Conservation (phyloP, 2,888 invertebrate species). For the Mycalesis mineus region DNA sequence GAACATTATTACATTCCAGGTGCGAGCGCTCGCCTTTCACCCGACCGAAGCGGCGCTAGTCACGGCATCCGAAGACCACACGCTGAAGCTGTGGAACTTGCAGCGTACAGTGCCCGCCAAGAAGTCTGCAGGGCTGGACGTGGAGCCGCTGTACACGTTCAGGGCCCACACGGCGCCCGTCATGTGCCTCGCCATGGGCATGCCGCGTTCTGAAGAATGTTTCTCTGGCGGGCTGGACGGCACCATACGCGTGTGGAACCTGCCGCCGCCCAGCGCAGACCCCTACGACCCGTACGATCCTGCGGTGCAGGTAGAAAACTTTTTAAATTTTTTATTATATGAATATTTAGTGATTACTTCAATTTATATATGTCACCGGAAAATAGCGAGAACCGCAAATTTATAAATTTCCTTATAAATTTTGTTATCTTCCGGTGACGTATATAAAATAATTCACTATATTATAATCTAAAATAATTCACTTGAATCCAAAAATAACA, state of each 20-base stretch:
- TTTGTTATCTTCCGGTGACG: too few relatives aligned
- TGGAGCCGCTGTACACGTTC: constrained; percentile 99
- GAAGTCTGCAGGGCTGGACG: constrained; percentile 97
- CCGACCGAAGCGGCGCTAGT: constrained; percentile 97
- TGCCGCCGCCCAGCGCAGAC: constrained; percentile 96
- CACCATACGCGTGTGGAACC: constrained; percentile 96
- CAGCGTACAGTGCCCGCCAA: constrained; percentile 98
- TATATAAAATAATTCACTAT: too few relatives aligned
- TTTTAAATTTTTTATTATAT: too few relatives aligned
- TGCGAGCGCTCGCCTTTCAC: constrained; percentile 94
- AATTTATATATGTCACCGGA: too few relatives aligned
- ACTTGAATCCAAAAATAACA: too few relatives aligned
- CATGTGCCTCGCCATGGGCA: constrained; percentile 94
- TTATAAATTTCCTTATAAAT: too few relatives aligned
- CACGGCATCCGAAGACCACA: constrained; percentile 99
- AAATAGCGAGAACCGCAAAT: too few relatives aligned
- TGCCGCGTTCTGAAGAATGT: constrained; percentile 95
- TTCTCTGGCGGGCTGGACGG: constrained; percentile 97
- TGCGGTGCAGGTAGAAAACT: constrained; percentile 81
- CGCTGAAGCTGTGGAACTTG: constrained; percentile 99
- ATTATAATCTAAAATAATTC: too few relatives aligned
- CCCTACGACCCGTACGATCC: constrained; percentile 98
- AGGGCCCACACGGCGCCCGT: constrained; percentile 97
- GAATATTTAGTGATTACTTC: too few relatives aligned
- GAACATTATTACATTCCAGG: constrained; percentile 50